Base-by-base conservation (phyloP, 2,113 vertebrate species). In the Ellobius talpinus region DNA sequence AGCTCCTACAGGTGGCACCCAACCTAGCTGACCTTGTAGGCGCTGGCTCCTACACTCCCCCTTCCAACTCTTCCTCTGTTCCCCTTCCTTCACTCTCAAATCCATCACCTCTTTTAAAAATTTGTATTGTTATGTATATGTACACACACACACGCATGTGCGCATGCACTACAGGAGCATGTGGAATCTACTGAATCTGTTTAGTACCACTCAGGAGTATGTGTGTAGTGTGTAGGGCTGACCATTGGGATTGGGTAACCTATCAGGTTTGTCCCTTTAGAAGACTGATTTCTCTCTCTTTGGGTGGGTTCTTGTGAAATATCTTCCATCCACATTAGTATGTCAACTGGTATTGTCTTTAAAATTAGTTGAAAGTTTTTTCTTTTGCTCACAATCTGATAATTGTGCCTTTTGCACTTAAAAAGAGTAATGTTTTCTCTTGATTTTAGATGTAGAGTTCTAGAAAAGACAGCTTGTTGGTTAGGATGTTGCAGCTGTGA, bases 391-490 rank as follows among this genome's bases (percentile, higher is more conserved):
- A 50, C 77, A 79, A 21, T 36, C 36, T 58, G 21, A 39, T 86
- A 52, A 88, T 78, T 90, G 10, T 94, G 65, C n/a, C 45, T 55
- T 72, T 11, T 52, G 13, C 0, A 78, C 58, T 95, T 95, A 78
- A 91, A 91, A 89, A 93, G 13, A 91, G 61, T 96, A 58, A 17
- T 81, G 42, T 74, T 74, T 77, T 77, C 74, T 47, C 42, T 14
- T 90, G 31, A 88, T 87, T 93, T 87, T 87, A 68, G 19, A 72
- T 26, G 12, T 45, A 89, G 72, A 89, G 3, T 93, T 97, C 66
- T 90, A 1, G 81, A 58, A 70, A 36, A 92, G 8, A 87, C 31
- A 79, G n/a, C 31, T 6, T 58, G 55, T 58, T 21, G 55, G 55
- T 58, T 58, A 3, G 84, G 42, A 36, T 50, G 47, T 68, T 50